Evolutionary conservation across 2,888 invertebrate species (phyloP), one percentile per base, ranked within the genome.

Genomic region (Drosophila stalkeri): DNA sequence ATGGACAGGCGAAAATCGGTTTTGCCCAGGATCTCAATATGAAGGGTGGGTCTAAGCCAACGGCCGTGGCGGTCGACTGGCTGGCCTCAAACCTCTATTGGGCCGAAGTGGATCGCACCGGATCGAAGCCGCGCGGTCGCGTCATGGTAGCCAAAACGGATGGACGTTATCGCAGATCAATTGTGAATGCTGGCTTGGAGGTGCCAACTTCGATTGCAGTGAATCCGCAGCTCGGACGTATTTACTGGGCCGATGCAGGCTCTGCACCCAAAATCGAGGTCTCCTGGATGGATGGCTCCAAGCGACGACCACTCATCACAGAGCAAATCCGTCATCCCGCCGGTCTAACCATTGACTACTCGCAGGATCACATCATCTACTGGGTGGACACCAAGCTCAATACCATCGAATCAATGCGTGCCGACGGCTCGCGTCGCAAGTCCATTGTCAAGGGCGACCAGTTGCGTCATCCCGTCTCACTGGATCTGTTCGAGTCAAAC

Each of bases 321-420:
- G 97, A 97, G 71, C 95, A 95, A 71, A 95, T 99, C 33, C 94
- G 97, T 31, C 96, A 97, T 89, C 99, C 99, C 0, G 95, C 97
- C 0, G 98, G 98, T 0, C 92, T 99, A 12, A 95, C 98, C 0
- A 96, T 99, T 55, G 99, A 99, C 91, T 97, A 96, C 89, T 95
- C 96, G 0, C 97, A 97, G 95, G 96, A 97, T 71, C 97, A 98
- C 91, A 94, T 97, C 0, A 94, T 99, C 18, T 99, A 97, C 93
- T 99, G 99, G 99, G 97, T 97, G 0, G 99, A 99, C 91, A 96
- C 97, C 0, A 99, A 99, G 92, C 93, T 98, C 43, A 97, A 98
- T 86, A 96, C 96, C 0, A 97, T 99, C 60, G 98, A 99, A 92
- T 96, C 96, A 61, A 96, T 98, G 94, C 94, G 95, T 57, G 95